Percentiles rank a stretch among this genome's conserved stretches.
phyloP scores from a whole-genome alignment of 2,113 vertebrate genomes.

The Sylvia atricapilla region DNA sequence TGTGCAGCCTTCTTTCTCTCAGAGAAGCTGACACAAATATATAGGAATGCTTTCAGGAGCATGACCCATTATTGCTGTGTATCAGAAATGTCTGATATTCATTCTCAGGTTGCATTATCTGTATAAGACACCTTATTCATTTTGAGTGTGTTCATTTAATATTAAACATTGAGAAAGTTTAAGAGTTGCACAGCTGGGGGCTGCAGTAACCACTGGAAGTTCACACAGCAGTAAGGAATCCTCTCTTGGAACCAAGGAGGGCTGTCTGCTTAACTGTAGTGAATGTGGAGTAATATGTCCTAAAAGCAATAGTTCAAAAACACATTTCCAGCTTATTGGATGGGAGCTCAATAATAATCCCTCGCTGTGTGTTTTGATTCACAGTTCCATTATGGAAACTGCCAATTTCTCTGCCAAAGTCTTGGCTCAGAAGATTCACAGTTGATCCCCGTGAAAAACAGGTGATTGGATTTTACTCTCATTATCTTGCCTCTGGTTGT shows the following conservation, averaged over 20 bases:
- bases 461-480: slow-evolving; percentile 52
- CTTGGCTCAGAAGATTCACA: slow-evolving; percentile 18
- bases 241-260: background rate
- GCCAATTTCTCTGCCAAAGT: slow-evolving; percentile 24
- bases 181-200: background rate
- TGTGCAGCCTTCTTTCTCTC: background rate
- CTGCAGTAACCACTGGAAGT: background rate
- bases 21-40: background rate
- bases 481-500: slow-evolving; percentile 4
- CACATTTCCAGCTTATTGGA: slow-evolving; percentile 24
- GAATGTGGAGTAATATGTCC: background rate
- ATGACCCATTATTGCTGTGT: background rate
- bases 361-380: slow-evolving; percentile 26
- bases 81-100: background rate
- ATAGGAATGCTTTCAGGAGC: background rate
- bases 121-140: background rate
- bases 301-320: slow-evolving; percentile 43
- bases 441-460: slow-evolving; percentile 27
- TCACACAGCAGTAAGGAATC: background rate
- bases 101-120: background rate
- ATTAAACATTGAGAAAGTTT: background rate
- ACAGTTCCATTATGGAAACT: slow-evolving; percentile 34
- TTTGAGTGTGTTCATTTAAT: background rate
- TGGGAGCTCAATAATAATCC: slow-evolving; percentile 28
- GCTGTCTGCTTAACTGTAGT: background rate